Evolutionary conservation across 64 coral and sea anemone genomes (phyloP).

Genomic region (Stichodactyla helianthus): DNA sequence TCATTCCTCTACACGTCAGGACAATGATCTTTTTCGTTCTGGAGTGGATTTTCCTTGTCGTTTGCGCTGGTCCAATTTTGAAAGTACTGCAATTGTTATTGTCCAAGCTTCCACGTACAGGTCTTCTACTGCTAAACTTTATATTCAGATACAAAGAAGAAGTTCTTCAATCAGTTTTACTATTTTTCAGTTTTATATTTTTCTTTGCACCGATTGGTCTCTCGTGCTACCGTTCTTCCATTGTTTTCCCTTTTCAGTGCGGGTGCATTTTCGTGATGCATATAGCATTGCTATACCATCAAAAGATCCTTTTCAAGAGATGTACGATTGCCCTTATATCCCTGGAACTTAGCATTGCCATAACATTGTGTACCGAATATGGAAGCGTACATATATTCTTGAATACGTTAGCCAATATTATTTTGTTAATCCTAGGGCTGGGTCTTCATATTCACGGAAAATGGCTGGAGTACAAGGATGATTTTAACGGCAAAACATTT

Average conservation of each 20-base stretch:
- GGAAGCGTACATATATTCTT: background rate
- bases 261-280: background rate
- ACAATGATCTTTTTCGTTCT: background rate
- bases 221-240: background rate
- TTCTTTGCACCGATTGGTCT: background rate
- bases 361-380: background rate
- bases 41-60: background rate
- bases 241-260: background rate
- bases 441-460: constrained; percentile 27
- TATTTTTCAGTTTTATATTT: background rate
- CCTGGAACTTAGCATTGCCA: background rate
- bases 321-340: background rate
- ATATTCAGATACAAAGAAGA: background rate
- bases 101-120: background rate
- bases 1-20: background rate
- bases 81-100: background rate
- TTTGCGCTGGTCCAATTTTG: background rate
- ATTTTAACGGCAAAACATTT: constrained; percentile 32
- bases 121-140: background rate
- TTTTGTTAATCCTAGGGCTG: constrained; percentile 13
- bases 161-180: background rate
- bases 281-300: background rate
- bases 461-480: constrained; percentile 25
- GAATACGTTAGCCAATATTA: background rate
- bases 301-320: background rate